These are phyloP conservation scores for Oceanodroma tethys DNA, from an alignment of 2,113 vertebrate species.

Conservation along the genomic window DNA sequence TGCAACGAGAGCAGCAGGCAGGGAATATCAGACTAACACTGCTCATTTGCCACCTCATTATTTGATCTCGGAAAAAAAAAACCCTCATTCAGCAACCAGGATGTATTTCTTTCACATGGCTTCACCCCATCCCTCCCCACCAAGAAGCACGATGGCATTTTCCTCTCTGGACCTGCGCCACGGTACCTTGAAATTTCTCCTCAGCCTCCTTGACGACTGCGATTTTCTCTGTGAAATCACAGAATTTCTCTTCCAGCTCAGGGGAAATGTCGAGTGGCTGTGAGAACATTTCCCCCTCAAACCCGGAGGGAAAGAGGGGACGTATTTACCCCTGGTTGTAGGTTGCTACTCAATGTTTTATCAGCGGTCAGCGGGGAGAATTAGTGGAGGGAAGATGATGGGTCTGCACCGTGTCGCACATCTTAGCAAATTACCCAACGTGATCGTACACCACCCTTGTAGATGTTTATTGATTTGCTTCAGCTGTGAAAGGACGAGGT, in stretches of 20 bases:
- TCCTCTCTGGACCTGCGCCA: not conserved
- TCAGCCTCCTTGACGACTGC: fast-evolving
- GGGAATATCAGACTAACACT: not conserved
- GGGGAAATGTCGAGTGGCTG: not conserved
- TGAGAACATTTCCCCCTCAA: not conserved
- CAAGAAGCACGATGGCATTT: not conserved
- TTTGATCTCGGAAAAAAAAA: not conserved
- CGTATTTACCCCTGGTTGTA: not conserved
- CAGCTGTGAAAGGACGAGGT: not conserved
- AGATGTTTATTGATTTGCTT: not conserved
- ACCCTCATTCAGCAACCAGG: not conserved
- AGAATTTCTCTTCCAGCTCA: not conserved
- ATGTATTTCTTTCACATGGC: not conserved
- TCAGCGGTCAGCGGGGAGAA: no score
- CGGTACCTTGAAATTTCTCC: not conserved
- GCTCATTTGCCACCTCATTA: not conserved
- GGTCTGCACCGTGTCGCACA: not conserved
- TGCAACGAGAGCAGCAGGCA: not conserved
- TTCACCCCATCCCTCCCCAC: not conserved
- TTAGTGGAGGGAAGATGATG: not conserved
- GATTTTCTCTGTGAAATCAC: not conserved
- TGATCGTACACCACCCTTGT: no score
- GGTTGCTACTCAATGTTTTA: not conserved
- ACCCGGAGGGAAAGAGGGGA: not conserved
- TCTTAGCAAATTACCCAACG: not conserved